Base-by-base conservation (phyloP, 2,888 invertebrate species). In the Deroplatys truncata region DNA sequence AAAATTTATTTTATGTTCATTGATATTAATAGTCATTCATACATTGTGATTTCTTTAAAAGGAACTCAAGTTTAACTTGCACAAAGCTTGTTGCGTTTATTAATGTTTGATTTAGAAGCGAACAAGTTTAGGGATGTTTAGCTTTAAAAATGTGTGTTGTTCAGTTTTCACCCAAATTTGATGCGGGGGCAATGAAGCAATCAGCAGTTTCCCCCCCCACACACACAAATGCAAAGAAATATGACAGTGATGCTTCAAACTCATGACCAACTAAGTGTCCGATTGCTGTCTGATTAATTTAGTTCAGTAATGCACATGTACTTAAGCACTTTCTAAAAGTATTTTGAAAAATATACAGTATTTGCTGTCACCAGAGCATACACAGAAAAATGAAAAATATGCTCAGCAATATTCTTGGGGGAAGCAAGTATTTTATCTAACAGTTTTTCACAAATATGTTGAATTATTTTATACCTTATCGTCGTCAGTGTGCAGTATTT, bases 331-430 rank as follows among this genome's bases (percentile, higher is more conserved):
- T 43, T 72, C 43, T 82, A 25, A 87, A 85, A 87, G 72, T 86
- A 72, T 86, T 86, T 15, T 82, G 86, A 31, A 82, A 86, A 86
- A 86, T 86, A 25, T 86, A 82, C 82, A 87, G 87, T 87, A 87
- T 87, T 87, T 87, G 87, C 87, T 87, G 83, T 83, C 35, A 82
- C 49, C 87, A 82, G 87, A 87, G 87, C 87, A 87, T 87, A 83
- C 82, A 31, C 10, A 87, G 15, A 56, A 72, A 28, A 10, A 84
- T 29, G 84, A 20, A 31, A 85, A 35, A 20, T 28, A 31, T 29
- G 86, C 29, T 72, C 56, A 72, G 82, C 43, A 72, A 72, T 28
- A 31, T 29, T 29, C 72, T 29, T 82, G 87, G 82, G 87, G 35
- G 25, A 35, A 31, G 82, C 35, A 87, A 82, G 87, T 87, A 35